Base-by-base conservation (phyloP, 2,113 vertebrate species). In the Cariama cristata region DNA sequence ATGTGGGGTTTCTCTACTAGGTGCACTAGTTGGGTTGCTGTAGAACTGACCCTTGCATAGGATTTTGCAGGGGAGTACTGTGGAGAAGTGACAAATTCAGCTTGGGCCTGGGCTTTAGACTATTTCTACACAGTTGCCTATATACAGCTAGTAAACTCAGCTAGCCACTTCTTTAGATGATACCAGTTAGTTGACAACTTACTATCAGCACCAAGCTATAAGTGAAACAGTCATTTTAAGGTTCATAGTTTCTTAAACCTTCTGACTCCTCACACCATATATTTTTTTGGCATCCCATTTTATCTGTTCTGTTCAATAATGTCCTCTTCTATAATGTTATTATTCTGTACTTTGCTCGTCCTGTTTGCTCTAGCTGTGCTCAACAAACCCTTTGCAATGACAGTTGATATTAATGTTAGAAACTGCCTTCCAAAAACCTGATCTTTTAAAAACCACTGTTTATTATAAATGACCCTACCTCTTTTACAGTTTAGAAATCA, bases 401-500 rank as follows among this genome's bases (percentile, higher is more conserved):
- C 28, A 69, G 23, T 89, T 96, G 45, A 24, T 67, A 62, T 45
- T 86, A 59, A 33, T 67, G 49, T 75, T 88, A 92, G 88, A 94
- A 93, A 90, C 52, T 84, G 22, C 24, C 22, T 69, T 90, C 55
- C 44, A 74, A 80, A 94, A 80, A 4, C 17, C 23, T 8, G 14
- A 24, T 94, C 50, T 94, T 66, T 96, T 86, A 84, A 80, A 95
- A 66, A 14, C 2, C n/a, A 50, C 23, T 62, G 16, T 71, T 86
- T 80, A 30, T 88, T 80, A 88, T 80, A 94, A 88, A 95, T 73
- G 60, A 79, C 44, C 11, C 33, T 83, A 14, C 62, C 35, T 75
- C 5, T 12, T 90, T 97, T 67, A 87, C 89, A 88, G 86, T 75
- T 59, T 69, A 97, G 86, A 95, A 90, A 91, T 96, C 49, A 72